phyloP scores from a whole-genome alignment of 2,113 vertebrate species.

The Danio rerio region DNA sequence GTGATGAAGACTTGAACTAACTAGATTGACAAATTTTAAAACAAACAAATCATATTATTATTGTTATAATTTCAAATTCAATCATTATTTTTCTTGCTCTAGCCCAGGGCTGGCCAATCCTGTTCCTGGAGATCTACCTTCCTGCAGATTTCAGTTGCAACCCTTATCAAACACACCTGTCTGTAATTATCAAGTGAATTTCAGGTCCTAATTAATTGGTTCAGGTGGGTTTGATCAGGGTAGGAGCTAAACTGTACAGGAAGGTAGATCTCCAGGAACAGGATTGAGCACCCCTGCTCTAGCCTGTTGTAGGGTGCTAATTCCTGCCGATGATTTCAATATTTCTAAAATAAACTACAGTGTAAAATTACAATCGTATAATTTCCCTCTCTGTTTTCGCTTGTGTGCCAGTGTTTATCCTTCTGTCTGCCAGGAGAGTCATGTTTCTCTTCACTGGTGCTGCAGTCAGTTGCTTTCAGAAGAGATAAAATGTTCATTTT shows the following conservation, averaged over 20 bases:
- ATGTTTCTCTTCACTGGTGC: not conserved
- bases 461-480: slow-evolving; percentile 5
- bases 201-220: too few species aligned
- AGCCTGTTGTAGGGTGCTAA: not conserved
- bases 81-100: too few species aligned
- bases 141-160: too few species aligned
- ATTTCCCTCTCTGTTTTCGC: not conserved
- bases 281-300: too few species aligned
- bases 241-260: too few species aligned
- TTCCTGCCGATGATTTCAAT: not conserved
- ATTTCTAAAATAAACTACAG: not conserved
- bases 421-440: not conserved
- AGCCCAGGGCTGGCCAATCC: too few species aligned
- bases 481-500: not conserved
- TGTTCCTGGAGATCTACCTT: too few species aligned
- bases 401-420: not conserved
- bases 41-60: not conserved
- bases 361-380: not conserved
- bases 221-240: too few species aligned
- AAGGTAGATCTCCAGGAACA: too few species aligned
- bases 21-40: not conserved
- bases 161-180: too few species aligned
- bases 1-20: too few species aligned
- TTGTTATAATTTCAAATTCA: not conserved
- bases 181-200: too few species aligned